A percentile compares a stretch with the other conserved stretches of the same genome.
Conservation (phyloP, 2,888 invertebrate species). For the Argyresthia goedartella region DNA sequence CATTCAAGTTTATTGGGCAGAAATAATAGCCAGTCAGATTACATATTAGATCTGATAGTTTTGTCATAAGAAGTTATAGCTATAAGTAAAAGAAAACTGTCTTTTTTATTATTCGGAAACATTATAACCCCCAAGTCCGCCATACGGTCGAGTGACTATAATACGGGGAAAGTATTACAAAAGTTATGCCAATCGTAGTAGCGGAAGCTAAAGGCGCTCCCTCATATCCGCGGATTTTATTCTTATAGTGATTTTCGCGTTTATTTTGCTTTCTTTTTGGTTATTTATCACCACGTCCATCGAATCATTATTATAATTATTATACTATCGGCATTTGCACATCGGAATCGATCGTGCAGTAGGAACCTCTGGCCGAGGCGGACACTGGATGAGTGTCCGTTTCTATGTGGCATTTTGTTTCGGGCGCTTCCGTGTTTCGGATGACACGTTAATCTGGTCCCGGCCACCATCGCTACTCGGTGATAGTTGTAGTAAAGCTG, state of each 20-base stretch:
- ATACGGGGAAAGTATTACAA: slow-evolving; percentile 59
- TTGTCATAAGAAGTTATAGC: slow-evolving; percentile 37
- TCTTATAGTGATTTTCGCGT: neutral
- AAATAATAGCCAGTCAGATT: slow-evolving; percentile 57
- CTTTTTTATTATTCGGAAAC: slow-evolving; percentile 53
- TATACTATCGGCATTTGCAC: no score
- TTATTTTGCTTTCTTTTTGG: neutral
- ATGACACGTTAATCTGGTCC: no score
- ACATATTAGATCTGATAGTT: slow-evolving; percentile 18
- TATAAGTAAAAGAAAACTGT: slow-evolving; percentile 56
- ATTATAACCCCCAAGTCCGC: slow-evolving; percentile 8
- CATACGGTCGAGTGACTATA: slow-evolving; percentile 51
- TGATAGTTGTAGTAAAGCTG: no score
- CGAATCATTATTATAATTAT: no score
- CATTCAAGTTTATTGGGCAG: slow-evolving; percentile 44
- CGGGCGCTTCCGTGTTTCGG: no score
- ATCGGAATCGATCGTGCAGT: no score
- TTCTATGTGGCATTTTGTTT: no score
- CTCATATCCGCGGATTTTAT: slow-evolving; percentile 53
- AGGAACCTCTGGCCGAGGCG: no score
- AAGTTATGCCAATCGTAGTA: slow-evolving; percentile 57
- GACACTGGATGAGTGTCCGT: no score
- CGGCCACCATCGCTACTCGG: no score
- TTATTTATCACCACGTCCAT: no score
- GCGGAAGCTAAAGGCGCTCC: slow-evolving; percentile 41